phyloP scores from a whole-genome alignment of 92 coral and sea anemone species.

The Pocillopora grandis region DNA sequence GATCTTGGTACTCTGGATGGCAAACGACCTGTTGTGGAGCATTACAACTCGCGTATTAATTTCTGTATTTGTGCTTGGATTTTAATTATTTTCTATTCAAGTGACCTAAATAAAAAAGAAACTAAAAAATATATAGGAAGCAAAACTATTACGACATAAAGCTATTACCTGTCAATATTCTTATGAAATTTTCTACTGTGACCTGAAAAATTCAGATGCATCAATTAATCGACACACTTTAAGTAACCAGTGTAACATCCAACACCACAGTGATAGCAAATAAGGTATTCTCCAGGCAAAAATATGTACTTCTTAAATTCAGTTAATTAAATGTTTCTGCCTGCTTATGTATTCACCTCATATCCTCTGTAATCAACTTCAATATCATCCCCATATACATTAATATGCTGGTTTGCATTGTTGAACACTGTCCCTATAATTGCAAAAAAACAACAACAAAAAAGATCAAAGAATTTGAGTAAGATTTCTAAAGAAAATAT shows the following conservation, averaged over 20 bases:
- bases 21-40: constrained; percentile 67
- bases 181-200: constrained; percentile 87
- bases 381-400: constrained; percentile 97
- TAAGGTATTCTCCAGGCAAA: no score
- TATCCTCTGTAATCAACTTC: constrained; percentile 98
- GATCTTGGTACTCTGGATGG: constrained; percentile 98
- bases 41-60: neutral
- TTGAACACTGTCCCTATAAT: constrained; percentile 84
- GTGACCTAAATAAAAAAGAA: no score
- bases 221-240: neutral
- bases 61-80: no score
- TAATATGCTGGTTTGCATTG: constrained; percentile 94
- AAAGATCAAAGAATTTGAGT: neutral
- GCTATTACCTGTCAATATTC: constrained; percentile 79
- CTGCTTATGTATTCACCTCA: constrained; percentile 51
- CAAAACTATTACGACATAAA: neutral
- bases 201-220: constrained; percentile 53
- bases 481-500: neutral
- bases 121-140: no score
- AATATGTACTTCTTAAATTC: no score
- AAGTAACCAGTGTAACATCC: no score
- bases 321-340: no score
- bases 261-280: no score
- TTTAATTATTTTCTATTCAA: no score
- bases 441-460: neutral